Conservation (phyloP, 1,140 invertebrate genomes). For the Physella acuta region DNA sequence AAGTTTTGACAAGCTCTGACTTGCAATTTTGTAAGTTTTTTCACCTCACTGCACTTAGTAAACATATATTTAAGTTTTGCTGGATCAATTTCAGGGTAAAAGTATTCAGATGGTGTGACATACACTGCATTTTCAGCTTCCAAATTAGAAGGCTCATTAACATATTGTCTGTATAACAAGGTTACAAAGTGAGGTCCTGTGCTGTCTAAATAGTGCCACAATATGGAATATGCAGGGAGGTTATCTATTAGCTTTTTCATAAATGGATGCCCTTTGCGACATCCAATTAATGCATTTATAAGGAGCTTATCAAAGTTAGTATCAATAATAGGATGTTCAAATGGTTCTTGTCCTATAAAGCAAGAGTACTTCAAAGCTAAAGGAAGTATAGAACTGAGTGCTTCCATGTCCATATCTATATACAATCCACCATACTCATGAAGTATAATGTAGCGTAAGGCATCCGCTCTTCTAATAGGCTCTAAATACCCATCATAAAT, state of each 20-base stretch:
- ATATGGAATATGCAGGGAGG: constrained; percentile 45
- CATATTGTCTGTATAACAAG: constrained; percentile 40
- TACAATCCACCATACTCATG: constrained; percentile 55
- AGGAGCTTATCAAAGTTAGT: constrained; percentile 50
- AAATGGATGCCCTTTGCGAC: constrained; percentile 51
- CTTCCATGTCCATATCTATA: constrained; percentile 55
- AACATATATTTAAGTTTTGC: constrained; percentile 45
- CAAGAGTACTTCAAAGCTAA: constrained; percentile 46
- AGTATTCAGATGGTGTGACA: constrained; percentile 50
- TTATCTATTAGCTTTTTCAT: constrained; percentile 46
- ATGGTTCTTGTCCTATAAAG: constrained; percentile 54
- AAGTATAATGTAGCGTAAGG: constrained; percentile 51
- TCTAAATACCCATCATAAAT: constrained; percentile 48
- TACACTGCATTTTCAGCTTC: constrained; percentile 34
- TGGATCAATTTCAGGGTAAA: constrained; percentile 51
- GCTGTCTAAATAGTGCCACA: constrained; percentile 53
- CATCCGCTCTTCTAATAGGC: constrained; percentile 49
- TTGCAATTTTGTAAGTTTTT: constrained; percentile 38
- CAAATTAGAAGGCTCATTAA: constrained; percentile 9
- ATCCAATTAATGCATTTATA: constrained; percentile 56
- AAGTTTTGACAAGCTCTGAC: constrained; percentile 45
- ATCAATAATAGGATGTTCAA: constrained; percentile 51
- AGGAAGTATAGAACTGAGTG: constrained; percentile 45
- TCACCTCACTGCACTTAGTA: constrained; percentile 37
- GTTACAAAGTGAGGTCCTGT: constrained; percentile 56